Evolutionary conservation across 2,113 vertebrate genomes (phyloP).

Genomic region (Saguinus imperator): DNA sequence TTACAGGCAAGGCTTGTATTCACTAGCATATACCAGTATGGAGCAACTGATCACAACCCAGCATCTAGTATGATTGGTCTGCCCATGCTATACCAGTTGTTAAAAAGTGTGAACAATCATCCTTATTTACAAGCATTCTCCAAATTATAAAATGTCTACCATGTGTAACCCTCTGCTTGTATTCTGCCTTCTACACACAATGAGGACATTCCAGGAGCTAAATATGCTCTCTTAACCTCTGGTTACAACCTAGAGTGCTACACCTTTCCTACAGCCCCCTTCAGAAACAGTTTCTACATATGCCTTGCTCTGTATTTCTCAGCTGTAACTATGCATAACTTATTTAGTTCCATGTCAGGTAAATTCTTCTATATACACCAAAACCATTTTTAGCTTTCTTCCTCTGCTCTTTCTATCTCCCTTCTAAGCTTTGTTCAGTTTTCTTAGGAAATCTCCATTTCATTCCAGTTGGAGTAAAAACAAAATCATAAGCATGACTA

Average conservation of each 20-base stretch:
- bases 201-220: background rate
- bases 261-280: background rate
- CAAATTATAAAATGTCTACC: background rate
- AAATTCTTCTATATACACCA: background rate
- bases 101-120: background rate
- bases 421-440: background rate
- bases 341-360: background rate
- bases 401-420: background rate
- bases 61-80: background rate
- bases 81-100: background rate
- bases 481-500: background rate
- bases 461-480: background rate
- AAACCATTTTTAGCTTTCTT: constrained; percentile 20
- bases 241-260: background rate
- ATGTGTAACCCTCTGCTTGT: background rate
- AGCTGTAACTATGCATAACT: background rate
- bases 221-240: background rate
- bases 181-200: background rate
- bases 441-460: constrained; percentile 7
- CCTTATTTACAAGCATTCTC: background rate
- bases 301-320: background rate
- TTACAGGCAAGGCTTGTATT: background rate
- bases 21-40: background rate
- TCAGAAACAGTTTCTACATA: background rate
- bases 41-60: background rate